Percentiles rank a stretch among this genome's conserved stretches.
These are phyloP conservation scores for Nasonovia ribisnigri DNA, from an alignment of 2,888 invertebrate genomes.

Conservation along the genomic window DNA sequence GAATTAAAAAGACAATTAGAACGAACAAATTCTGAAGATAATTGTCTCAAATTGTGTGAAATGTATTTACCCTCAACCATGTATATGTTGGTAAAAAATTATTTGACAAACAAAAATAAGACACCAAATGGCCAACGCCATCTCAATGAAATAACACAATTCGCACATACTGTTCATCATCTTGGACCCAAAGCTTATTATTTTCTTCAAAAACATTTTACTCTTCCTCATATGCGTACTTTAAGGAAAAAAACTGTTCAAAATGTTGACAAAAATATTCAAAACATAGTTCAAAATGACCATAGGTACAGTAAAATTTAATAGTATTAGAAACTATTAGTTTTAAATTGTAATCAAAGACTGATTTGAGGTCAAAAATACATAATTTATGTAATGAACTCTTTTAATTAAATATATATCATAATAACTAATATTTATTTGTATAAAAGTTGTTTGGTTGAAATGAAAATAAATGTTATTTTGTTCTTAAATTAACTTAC, in stretches of 20 bases:
- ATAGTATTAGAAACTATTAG: neutral
- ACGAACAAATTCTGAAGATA: neutral
- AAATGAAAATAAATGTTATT: neutral
- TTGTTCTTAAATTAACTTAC: neutral
- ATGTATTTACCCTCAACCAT: neutral
- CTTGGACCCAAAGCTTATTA: neutral
- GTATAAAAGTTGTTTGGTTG: neutral
- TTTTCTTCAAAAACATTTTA: neutral
- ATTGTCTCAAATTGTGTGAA: constrained; percentile 1
- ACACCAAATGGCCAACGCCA: neutral
- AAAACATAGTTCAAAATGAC: neutral
- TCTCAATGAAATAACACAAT: neutral
- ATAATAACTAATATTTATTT: neutral
- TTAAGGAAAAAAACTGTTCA: neutral
- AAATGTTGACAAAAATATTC: neutral
- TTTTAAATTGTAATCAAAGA: neutral
- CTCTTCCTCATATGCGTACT: neutral
- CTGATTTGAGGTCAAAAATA: neutral
- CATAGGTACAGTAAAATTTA: neutral
- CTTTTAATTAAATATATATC: neutral
- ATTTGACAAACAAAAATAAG: neutral
- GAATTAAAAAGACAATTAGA: neutral
- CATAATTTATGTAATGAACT: neutral
- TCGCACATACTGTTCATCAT: neutral
- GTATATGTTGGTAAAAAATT: neutral